phyloP scores from a whole-genome alignment of 2,797 vertebrate genomes.

The Dendrocincla fuliginosa region DNA sequence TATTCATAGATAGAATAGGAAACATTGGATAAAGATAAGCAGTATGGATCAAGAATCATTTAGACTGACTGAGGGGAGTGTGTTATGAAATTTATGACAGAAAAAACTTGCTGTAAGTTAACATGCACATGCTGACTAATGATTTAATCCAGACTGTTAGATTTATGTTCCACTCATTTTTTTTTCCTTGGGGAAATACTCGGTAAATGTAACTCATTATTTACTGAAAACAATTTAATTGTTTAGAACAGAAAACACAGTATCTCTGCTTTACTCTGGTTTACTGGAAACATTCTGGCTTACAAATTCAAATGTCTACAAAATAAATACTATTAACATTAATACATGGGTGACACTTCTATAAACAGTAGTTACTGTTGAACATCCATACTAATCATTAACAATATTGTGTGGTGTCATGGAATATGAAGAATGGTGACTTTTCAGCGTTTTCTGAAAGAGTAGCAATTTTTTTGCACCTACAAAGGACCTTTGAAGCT shows the following conservation, averaged over 20 bases:
- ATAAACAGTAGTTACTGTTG: not conserved
- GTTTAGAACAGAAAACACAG: not conserved
- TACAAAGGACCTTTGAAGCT: not conserved
- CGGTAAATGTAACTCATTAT: not conserved
- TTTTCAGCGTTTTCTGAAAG: not conserved
- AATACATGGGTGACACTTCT: not conserved
- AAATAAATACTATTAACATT: not conserved
- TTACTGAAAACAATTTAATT: not conserved
- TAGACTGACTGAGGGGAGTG: not conserved
- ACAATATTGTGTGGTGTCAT: not conserved
- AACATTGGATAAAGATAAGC: not conserved
- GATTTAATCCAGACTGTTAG: not conserved
- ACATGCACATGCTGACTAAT: not conserved
- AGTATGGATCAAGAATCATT: not conserved
- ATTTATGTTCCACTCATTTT: not conserved
- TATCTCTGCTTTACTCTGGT: not conserved
- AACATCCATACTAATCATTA: not conserved
- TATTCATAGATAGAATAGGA: not conserved
- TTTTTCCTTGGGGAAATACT: not conserved
- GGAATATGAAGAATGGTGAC: not conserved
- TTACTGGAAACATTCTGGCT: not conserved
- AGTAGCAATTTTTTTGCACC: not conserved
- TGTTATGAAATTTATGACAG: not conserved
- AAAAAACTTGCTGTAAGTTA: not conserved
- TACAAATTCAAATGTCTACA: not conserved